Evolutionary conservation across 2,113 vertebrate species (phyloP).

Genomic region (Barbus barbus): DNA sequence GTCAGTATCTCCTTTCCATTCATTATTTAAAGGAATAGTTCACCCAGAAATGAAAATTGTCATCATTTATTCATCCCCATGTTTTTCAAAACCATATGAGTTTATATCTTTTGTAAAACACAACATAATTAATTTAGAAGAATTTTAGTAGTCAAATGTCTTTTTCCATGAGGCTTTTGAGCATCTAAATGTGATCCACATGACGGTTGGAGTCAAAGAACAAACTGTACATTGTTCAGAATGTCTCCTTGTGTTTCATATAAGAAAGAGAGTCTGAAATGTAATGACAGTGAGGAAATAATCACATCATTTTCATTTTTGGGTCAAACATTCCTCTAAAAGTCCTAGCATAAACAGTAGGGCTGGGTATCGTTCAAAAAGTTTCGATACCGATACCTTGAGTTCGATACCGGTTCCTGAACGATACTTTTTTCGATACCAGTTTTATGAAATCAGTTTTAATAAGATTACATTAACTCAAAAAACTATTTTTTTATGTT

Average conservation of each 20-base stretch:
- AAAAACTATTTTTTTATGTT: no score
- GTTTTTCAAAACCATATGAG: background rate
- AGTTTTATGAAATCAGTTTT: no score
- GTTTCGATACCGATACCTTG: no score
- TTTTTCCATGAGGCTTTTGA: background rate
- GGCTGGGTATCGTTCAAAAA: no score
- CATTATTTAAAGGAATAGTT: constrained; percentile 14
- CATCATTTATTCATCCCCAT: background rate
- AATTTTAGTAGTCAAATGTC: no score
- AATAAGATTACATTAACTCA: no score
- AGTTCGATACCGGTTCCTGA: no score
- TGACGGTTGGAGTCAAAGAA: no score
- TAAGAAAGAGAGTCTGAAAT: background rate
- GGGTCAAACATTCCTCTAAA: no score
- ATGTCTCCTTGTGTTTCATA: background rate
- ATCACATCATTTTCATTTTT: no score
- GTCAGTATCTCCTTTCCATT: constrained; percentile 15
- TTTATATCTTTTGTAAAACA: background rate
- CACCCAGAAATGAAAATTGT: background rate
- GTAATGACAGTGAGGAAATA: background rate
- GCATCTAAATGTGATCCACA: background rate
- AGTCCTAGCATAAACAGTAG: no score
- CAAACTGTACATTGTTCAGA: background rate
- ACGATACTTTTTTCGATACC: no score
- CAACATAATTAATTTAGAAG: background rate